These are phyloP conservation scores for Babyrousa celebensis DNA, from an alignment of 2,797 vertebrate species.

Conservation along the genomic window DNA sequence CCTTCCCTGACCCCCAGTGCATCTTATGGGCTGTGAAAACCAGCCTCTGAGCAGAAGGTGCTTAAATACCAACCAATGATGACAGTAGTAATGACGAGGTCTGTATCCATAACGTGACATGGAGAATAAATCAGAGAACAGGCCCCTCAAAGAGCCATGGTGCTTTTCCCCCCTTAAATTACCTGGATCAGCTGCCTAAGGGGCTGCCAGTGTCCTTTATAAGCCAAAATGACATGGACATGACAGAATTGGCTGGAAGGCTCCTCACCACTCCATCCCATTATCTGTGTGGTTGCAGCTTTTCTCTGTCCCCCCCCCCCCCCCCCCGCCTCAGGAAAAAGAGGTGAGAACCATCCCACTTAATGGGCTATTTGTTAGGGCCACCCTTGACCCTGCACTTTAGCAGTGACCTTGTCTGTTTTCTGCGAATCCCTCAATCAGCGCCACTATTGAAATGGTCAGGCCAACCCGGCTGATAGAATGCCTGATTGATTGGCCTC, in stretches of 20 bases:
- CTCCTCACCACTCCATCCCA: not conserved
- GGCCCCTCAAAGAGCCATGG: not conserved
- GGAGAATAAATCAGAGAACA: not conserved
- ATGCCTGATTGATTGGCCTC: conserved; percentile 7
- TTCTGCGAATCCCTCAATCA: not conserved
- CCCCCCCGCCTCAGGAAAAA: too few species aligned
- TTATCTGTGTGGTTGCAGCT: not conserved
- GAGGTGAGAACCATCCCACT: not conserved
- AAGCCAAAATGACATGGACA: not conserved
- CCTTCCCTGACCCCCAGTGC: not conserved
- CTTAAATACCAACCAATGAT: not conserved
- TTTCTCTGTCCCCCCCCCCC: too few species aligned
- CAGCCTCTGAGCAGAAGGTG: not conserved
- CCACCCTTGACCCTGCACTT: not conserved
- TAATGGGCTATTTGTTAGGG: not conserved
- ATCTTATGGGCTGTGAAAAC: not conserved
- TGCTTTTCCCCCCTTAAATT: not conserved
- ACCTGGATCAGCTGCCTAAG: not conserved
- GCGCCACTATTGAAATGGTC: not conserved
- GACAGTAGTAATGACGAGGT: not conserved
- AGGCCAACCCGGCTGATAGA: not conserved
- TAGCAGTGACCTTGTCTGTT: not conserved
- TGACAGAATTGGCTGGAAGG: not conserved
- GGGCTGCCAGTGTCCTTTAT: not conserved
- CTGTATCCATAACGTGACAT: not conserved